Base-by-base conservation (phyloP, 2,888 invertebrate species). In the Bembecia ichneumoniformis region DNA sequence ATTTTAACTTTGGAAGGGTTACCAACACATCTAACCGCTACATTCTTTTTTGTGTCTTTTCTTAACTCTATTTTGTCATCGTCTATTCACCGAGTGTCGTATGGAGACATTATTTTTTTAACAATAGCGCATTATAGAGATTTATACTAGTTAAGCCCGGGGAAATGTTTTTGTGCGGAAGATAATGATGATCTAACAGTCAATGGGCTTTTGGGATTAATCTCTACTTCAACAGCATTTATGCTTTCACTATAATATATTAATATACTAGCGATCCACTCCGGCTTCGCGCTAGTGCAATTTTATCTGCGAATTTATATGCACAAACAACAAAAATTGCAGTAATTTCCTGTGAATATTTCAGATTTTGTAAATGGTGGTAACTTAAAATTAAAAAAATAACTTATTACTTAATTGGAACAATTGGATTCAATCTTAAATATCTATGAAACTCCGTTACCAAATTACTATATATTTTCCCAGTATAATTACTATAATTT, bases 1-100 rank as follows among this genome's bases (percentile, higher is more conserved):
- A 77, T 74, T 69, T 66, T 55, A 59, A 68, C 63, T 64, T 54
- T 57, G 58, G 64, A 71, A 72, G 75, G 75, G 73, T 66, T 52
- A 28, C 28, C 28, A 28, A 28, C 28, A 28, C 9, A 62, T 58
- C 54, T 60, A 76, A 81, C 82, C 82, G 71, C 81, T 77, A 72
- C 68, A 66, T 50, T 60, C 64, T 67, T 67, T 66, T 59, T 54
- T 55, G 57, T 59, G 61, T 52, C 51, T 43, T 52, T 54, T 57
- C 62, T 58, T 62, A 66, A 65, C 57, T 51, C 48, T 52, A 62
- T 60, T 40, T 62, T 64, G 63, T 64, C 64, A 63, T 57, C 63
- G 51, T 55, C 53, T 53, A 51, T 53, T 62, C 63, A 48, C 35
- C 20, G 52, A 57, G 52, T 51, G 55, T 51, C 49, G 51, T 56